Evolutionary conservation across 2,888 invertebrate species (phyloP), one percentile per base, ranked within the genome.

Genomic region (Mycalesis mineus): DNA sequence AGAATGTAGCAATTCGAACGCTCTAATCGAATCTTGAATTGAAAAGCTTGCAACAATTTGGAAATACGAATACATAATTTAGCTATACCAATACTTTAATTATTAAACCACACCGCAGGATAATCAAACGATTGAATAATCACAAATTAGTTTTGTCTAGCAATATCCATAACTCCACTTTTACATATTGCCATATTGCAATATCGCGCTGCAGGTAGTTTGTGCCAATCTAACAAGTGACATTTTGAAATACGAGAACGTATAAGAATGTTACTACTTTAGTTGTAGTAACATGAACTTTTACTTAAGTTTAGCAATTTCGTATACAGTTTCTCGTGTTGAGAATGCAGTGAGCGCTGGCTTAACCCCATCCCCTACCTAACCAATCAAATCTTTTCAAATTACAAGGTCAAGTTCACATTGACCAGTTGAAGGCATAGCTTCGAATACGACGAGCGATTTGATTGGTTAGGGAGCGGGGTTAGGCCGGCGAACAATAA

Each of bases 201-300:
- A 51, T 55, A 55, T 50, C 49, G 31, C 50, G 33, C 36, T 47
- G 15, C 47, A 29, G 33, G 44, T 36, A 44, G 22, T 44, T 53
- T 53, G 56, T 56, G 56, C 39, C 49, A 60, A 60, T 41, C 33
- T 42, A 36, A 36, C 33, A n/a, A 54, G 52, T 60, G 60, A 60
- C 60, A 60, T 60, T 60, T 60, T 49, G 49, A 57, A 49, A 54
- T 45, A 44, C 17, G 40, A 22, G 22, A 49, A 45, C 28, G 28
- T 4, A 22, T 33, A 36, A 17, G 47, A 36, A 36, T 36, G 36
- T 48, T 48, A 11, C 2, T 2, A 22, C 22, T 22, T 22, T 5
- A 22, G 7, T 48, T 17, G 48, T 17, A 17, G 22, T 8, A 36
- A 22, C 15, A 36, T 17, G 4, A 14, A 40, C 11, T 40, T 33